A percentile compares a stretch with the other conserved stretches of the same genome.
Evolutionary conservation across 1,140 invertebrate genomes (phyloP).

Genomic region (Limonius californicus): DNA sequence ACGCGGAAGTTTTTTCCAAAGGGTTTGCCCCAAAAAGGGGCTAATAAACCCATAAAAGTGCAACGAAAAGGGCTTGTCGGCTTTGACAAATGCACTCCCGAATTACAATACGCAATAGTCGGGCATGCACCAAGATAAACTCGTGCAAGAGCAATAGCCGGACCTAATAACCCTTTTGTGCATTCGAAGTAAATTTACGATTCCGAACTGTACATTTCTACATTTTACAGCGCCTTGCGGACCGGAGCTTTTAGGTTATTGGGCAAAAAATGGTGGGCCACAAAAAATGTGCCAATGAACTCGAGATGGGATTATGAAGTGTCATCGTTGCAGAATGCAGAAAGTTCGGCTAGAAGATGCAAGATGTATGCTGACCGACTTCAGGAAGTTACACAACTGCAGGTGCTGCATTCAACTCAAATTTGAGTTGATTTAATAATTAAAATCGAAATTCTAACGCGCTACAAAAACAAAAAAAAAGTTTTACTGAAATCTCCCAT

Average conservation of each 20-base stretch:
- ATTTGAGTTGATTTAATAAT: too few species aligned
- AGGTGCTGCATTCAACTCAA: too few species aligned
- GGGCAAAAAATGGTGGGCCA: background rate
- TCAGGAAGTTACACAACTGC: too few species aligned
- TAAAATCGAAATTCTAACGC: too few species aligned
- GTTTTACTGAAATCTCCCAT: too few species aligned
- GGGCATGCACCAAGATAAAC: background rate
- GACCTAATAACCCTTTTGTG: background rate
- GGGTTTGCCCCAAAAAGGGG: background rate
- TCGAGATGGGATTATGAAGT: too few species aligned
- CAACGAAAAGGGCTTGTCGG: background rate
- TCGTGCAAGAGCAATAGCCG: background rate
- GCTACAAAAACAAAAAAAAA: too few species aligned
- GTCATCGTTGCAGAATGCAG: too few species aligned
- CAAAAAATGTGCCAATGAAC: conserved; percentile 1
- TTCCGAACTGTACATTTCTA: background rate
- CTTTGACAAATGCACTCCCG: background rate
- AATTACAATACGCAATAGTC: background rate
- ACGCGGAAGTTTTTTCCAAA: background rate
- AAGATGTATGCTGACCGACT: too few species aligned
- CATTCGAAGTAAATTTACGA: background rate
- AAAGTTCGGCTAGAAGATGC: too few species aligned
- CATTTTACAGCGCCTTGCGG: background rate
- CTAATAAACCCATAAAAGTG: background rate
- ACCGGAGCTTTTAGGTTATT: background rate